Evolutionary conservation across 2,888 invertebrate species (phyloP).

Genomic region (Listrodromus nycthemerus): DNA sequence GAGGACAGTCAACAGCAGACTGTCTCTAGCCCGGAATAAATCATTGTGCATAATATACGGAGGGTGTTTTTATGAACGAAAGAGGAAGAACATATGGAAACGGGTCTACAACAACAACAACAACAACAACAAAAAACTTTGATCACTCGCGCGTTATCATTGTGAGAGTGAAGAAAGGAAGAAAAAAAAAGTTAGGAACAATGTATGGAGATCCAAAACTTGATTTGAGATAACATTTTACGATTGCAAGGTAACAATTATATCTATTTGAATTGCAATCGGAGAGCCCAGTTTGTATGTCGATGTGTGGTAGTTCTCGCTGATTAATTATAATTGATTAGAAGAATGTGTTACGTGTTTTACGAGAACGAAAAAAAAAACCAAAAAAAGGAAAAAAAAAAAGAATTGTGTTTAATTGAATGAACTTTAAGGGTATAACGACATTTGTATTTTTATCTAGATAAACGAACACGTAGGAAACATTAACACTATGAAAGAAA

Average conservation of each 20-base stretch:
- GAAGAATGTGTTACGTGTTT: slow-evolving; percentile 68
- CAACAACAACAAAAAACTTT: slow-evolving; percentile 49
- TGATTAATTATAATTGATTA: slow-evolving; percentile 62
- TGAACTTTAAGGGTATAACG: slow-evolving; percentile 63
- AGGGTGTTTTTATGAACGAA: slow-evolving; percentile 47
- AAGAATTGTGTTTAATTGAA: slow-evolving; percentile 56
- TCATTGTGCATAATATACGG: slow-evolving; percentile 59
- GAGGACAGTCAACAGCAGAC: slow-evolving; percentile 82
- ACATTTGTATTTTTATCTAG: slow-evolving; percentile 67
- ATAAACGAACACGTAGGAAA: slow-evolving; percentile 43
- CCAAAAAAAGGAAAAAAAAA: slow-evolving; percentile 30
- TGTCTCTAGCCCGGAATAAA: slow-evolving; percentile 85
- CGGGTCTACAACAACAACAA: slow-evolving; percentile 63
- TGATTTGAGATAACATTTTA: slow-evolving; percentile 32
- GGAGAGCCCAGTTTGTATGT: slow-evolving; percentile 64
- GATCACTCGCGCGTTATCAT: slow-evolving; percentile 41
- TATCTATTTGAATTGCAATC: slow-evolving; percentile 56
- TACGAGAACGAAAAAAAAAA: slow-evolving; percentile 31
- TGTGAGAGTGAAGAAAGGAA: slow-evolving; percentile 15
- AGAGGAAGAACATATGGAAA: slow-evolving; percentile 39
- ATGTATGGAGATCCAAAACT: slow-evolving; percentile 25
- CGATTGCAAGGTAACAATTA: slow-evolving; percentile 40
- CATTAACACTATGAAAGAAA: slow-evolving; percentile 33
- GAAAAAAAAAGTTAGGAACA: slow-evolving; percentile 27
- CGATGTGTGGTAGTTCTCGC: slow-evolving; percentile 64